Evolutionary conservation across 64 coral and sea anemone genomes (phyloP), one percentile per base, ranked within the genome.

Genomic region (Acropora yongei): DNA sequence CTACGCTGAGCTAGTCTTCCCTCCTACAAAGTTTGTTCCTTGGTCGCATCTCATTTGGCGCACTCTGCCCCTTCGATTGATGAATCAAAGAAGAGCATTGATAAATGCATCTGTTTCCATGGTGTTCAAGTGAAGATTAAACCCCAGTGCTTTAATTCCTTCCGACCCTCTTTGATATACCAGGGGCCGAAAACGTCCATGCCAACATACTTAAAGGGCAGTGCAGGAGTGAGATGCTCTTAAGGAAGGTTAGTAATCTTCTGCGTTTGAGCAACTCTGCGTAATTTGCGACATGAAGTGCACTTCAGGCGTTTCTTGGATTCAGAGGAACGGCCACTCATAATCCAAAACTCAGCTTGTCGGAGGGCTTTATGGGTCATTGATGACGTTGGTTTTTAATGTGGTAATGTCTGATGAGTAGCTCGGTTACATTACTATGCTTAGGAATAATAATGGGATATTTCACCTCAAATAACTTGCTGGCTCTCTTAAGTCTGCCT

Each of bases 151-250:
- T 84, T 91, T 12, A 91, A 6, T 57, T 84, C 79, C 17, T 76
- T 91, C 4, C 68, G 78, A 5, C 79, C 42, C 39, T 91, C 80
- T 77, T 91, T 91, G 3, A 91, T 84, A 20, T 41, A 53, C 42
- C 80, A 91, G 30, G 63, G 89, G 14, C 68, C 89, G 3, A 91
- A 91, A 8, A 84, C 89, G 45, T 83, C 78, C 89, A 91, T 91
- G 0, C 78, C 89, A 75, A 14, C 30, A 18, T 91, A 84, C 44
- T 47, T 91, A 19, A 91, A 91, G 4, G 89, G 80, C 3, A 68
- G 5, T 14, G 89, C 3, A 8, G 80, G 89, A 40, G 78, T 83
- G 7, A 91, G 45, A 18, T 78, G 78, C 48, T 91, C 78, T 47
- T 17, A 30, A 14, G 78, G 89, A 5, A 91, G 89, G 76, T 91